Base-by-base conservation (phyloP, 2,888 invertebrate genomes). In the Drosophila subquinaria region DNA sequence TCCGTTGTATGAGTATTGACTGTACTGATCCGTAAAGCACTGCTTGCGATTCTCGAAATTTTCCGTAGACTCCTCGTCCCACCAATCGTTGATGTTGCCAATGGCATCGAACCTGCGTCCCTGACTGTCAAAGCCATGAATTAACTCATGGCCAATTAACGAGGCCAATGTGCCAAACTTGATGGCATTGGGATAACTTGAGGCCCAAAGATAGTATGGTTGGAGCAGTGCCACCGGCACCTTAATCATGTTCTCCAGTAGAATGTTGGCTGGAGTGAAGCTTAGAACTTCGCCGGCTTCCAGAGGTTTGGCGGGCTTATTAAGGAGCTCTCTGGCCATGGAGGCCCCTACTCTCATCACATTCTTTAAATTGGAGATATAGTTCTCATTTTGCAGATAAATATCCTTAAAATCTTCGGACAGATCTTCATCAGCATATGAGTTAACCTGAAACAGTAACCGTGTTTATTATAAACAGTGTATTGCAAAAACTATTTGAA, bases 111-210 rank as follows among this genome's bases (percentile, higher is more conserved):
- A 91, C 13, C 79, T 81, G 0, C 91, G 90, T 0, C 92, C 92
- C 3, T 61, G 63, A 17, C 90, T 89, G 51, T 92, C 92, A 51
- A 92, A 92, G 6, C 91, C 91, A 40, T 92, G 92, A 11, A 92
- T 85, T 0, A 92, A 59, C 61, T 92, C 92, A 15, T 92, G 92
- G 0, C 89, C 90, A 35, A 92, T 87, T 0, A 92, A 45, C 0
- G 82, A 70, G 0, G 89, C 92, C 47, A 92, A 66, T 1, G 87
- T 78, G 35, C 87, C 91, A 36, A 87, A 92, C 62, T 91, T 91
- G 1, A 91, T 68, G 3, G 92, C 89, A 68, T 72, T 83, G 1
- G 92, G 91, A 57, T 91, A 91, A 45, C 67, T 77, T 3, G 75
- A 66, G 8, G 87, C 86, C 88, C 89, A 88, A 8, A 92, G 51